Percentiles rank a stretch among this genome's conserved stretches.
Conservation (phyloP, 1,140 invertebrate species). For the Euura saliciscinereae region DNA sequence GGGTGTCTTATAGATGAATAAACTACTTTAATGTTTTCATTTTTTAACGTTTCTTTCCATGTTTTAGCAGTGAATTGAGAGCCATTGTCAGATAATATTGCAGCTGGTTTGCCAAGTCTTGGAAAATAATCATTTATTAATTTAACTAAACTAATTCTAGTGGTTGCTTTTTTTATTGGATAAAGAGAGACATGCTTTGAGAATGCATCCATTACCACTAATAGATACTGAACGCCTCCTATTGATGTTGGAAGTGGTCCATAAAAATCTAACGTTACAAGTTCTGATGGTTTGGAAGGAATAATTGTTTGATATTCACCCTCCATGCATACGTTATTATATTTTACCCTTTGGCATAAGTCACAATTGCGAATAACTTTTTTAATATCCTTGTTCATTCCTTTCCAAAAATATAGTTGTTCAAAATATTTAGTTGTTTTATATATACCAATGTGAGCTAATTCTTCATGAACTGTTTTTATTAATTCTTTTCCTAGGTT, state of each 20-base stretch:
- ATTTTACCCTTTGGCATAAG: slow-evolving; percentile 17
- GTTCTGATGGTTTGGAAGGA: slow-evolving; percentile 1
- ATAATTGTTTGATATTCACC: slow-evolving; percentile 17
- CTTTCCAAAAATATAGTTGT: slow-evolving; percentile 11
- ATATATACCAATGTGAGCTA: slow-evolving; percentile 12
- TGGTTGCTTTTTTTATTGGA: slow-evolving; percentile 16
- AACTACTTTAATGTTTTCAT: neutral
- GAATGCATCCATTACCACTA: slow-evolving; percentile 15
- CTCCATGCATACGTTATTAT: neutral
- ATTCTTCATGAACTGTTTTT: neutral
- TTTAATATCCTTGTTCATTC: slow-evolving; percentile 9
- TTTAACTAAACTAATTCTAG: neutral
- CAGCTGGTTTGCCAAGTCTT: neutral
- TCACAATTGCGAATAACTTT: neutral
- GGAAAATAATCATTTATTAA: slow-evolving; percentile 19
- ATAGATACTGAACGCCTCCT: slow-evolving; percentile 18
- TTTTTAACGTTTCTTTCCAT: neutral
- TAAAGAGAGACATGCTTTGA: slow-evolving; percentile 15
- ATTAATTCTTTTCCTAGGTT: slow-evolving; percentile 5
- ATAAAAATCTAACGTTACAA: slow-evolving; percentile 20
- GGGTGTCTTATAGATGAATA: neutral
- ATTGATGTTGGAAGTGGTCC: slow-evolving; percentile 14
- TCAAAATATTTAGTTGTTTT: slow-evolving; percentile 6
- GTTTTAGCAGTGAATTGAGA: neutral
- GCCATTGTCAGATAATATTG: neutral